Percentiles rank a stretch among this genome's conserved stretches.
Evolutionary conservation across 1,140 invertebrate species (phyloP).

Genomic region (Littorina saxatilis): DNA sequence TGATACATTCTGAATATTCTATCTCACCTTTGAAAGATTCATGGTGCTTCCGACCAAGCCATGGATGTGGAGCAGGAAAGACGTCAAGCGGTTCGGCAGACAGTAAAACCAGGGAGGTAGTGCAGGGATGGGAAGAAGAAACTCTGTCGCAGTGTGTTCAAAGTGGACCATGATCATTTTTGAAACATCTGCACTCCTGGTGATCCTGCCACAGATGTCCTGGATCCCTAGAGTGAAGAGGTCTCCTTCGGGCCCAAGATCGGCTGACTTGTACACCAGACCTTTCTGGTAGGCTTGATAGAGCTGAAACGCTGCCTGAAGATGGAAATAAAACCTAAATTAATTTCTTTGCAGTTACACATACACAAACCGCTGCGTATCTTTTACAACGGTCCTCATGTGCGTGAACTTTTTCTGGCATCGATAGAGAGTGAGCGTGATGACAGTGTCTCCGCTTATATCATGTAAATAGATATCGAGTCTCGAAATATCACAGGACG

Average conservation of each 20-base stretch:
- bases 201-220: conserved; percentile 29
- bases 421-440: too few species aligned
- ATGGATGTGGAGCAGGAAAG: conserved; percentile 20
- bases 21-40: conserved; percentile 20
- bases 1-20: too few species aligned
- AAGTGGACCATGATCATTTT: conserved; percentile 17
- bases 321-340: too few species aligned
- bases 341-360: too few species aligned
- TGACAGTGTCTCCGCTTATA: too few species aligned
- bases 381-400: too few species aligned
- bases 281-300: conserved; percentile 23
- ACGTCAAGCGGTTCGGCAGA: conserved; percentile 5
- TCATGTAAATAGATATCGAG: too few species aligned
- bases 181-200: neutral
- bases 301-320: conserved; percentile 1
- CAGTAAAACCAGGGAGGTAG: conserved; percentile 10
- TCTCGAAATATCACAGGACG: too few species aligned
- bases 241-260: conserved; percentile 17
- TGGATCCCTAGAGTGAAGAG: conserved; percentile 31
- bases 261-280: neutral
- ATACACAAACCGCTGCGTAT: too few species aligned
- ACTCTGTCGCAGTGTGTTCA: conserved; percentile 18
- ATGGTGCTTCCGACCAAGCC: neutral
- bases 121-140: neutral
- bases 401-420: too few species aligned